A percentile compares a stretch with the other conserved stretches of the same genome.
These are phyloP conservation scores for Coleophora deauratella DNA, from an alignment of 2,888 invertebrate genomes.

Conservation along the genomic window DNA sequence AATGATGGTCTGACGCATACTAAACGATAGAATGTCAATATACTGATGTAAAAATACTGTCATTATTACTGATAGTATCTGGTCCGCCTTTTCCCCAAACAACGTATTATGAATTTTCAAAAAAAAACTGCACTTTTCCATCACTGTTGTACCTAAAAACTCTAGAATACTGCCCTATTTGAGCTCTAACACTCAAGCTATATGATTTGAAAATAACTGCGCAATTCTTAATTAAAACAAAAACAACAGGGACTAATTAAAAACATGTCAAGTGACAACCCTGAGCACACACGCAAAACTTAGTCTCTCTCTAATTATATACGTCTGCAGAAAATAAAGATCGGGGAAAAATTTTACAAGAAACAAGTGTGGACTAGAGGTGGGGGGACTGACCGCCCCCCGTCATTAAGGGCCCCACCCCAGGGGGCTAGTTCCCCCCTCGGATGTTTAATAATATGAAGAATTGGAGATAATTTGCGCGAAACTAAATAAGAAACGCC, in stretches of 20 bases:
- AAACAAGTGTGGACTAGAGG: conserved; percentile 63
- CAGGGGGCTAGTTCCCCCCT: conserved; percentile 61
- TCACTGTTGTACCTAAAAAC: too few species aligned
- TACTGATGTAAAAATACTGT: too few species aligned
- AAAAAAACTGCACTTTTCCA: too few species aligned
- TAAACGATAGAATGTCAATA: too few species aligned
- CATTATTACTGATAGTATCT: too few species aligned
- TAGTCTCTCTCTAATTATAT: conserved; percentile 59
- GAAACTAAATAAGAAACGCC: conserved; percentile 74
- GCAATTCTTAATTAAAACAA: too few species aligned
- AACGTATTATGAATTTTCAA: too few species aligned
- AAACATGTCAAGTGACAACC: conserved; percentile 2
- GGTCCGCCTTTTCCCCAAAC: too few species aligned
- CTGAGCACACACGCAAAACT: conserved; percentile 22
- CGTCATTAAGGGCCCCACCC: conserved; percentile 59
- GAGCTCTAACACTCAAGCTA: too few species aligned
- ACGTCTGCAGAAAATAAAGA: conserved; percentile 73
- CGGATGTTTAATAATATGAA: conserved; percentile 74
- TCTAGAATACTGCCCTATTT: too few species aligned
- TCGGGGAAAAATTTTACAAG: conserved; percentile 74
- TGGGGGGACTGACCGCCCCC: conserved; percentile 61
- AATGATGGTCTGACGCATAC: too few species aligned
- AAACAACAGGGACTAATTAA: not conserved
- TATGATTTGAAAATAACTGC: too few species aligned
- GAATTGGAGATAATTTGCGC: conserved; percentile 75